Base-by-base conservation (phyloP, 2,888 invertebrate genomes). In the Tryphoninae sp. region DNA sequence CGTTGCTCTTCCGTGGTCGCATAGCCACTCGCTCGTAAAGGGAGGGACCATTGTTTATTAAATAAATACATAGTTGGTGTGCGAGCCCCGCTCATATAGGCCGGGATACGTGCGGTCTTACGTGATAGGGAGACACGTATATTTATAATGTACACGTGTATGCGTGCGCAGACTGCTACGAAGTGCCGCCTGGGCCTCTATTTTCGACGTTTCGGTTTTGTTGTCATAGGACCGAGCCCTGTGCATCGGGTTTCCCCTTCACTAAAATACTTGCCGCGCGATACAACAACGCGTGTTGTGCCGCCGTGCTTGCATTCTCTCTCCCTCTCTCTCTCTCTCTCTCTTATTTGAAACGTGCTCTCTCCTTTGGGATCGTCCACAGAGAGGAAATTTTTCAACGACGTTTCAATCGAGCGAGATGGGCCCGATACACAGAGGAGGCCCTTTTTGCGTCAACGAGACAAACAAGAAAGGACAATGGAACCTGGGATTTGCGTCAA, bases 51-150 rank as follows among this genome's bases (percentile, higher is more conserved):
- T 85, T 91, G 90, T 91, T 91, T 91, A 89, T 91, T 91, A 90
- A 90, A 91, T 90, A 91, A 91, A 91, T 91, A 91, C 89, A 90
- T 91, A 90, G 90, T 90, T 89, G 88, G 89, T 88, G 86, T 86
- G 88, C 86, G 86, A 86, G 86, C 67, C 85, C 61, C 64, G 61
- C 45, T 67, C 53, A 86, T 84, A 87, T 86, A 88, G 85, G 86
- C 86, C 82, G 80, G 59, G 84, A 53, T 71, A 64, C 22, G 72
- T 61, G 33, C 13, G 62, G 67, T 62, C 61, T 55, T 55, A 76
- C 62, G 68, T 51, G 22, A 42, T 59, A 40, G 73, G 73, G 68
- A 62, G 2, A 19, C 11, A 58, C 16, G 16, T 19, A 6, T 19
- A 42, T 22, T 6, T 53, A 53, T 53, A 53, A 53, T 53, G n/a